Conservation (phyloP, 2,797 vertebrate genomes). For the Telmatherina bonti region DNA sequence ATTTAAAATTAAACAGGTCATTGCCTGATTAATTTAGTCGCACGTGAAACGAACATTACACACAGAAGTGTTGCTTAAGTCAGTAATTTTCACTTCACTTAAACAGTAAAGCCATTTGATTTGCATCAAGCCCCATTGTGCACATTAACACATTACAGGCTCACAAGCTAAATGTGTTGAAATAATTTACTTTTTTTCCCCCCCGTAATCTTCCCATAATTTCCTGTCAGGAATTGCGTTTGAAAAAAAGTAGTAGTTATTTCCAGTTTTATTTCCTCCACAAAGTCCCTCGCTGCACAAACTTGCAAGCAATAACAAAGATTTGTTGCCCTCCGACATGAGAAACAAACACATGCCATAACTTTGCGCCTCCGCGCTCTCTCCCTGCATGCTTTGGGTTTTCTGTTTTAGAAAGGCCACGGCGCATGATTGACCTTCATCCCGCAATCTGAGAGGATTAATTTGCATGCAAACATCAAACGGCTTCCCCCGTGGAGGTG, state of each 20-base stretch:
- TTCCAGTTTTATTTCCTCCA: constrained; percentile 5
- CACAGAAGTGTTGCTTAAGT: not conserved
- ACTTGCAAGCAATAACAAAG: constrained; percentile 56
- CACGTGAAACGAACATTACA: constrained; percentile 1
- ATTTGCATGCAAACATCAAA: constrained; percentile 55
- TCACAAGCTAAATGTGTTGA: too few relatives aligned
- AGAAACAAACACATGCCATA: constrained; percentile 64
- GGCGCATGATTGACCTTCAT: constrained; percentile 62
- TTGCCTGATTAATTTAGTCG: constrained; percentile 1
- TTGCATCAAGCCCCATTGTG: constrained; percentile 24
- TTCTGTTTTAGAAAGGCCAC: constrained; percentile 52
- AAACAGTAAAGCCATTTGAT: constrained; percentile 9
- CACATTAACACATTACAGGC: too few relatives aligned
- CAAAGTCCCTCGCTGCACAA: constrained; percentile 3
- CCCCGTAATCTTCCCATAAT: constrained; percentile 11
- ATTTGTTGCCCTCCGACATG: constrained; percentile 73
- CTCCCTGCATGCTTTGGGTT: constrained; percentile 55
- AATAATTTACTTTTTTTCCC: constrained; percentile 16
- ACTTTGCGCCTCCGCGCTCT: constrained; percentile 55
- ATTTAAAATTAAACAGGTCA: constrained; percentile 16
- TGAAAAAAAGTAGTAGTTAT: not conserved
- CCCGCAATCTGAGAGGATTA: constrained; percentile 49
- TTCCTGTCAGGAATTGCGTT: not conserved
- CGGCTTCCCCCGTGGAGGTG: constrained; percentile 13
- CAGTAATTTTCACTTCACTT: not conserved